Evolutionary conservation across 2,113 vertebrate genomes (phyloP), one percentile per base, ranked within the genome.

Genomic region (Podiceps cristatus): DNA sequence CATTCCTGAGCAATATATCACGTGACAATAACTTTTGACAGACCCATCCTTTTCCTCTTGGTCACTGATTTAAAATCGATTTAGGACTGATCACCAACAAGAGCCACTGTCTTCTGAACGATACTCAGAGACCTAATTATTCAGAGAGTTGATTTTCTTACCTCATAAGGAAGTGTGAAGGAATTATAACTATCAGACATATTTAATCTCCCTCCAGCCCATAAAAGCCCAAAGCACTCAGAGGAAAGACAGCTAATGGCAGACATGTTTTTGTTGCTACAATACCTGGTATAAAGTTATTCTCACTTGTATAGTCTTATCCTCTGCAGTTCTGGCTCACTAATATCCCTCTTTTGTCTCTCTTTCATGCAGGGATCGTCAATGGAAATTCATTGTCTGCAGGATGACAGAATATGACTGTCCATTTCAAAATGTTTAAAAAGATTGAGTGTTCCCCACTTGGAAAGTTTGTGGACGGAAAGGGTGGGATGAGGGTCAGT

Each of bases 381-480:
- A 99, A 91, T 99, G 99, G 99, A 99, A 99, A 98, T 99, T 99
- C 98, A 99, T 99, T 90, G 97, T 99, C 98, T 99, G 99, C 99
- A 98, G 99, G 93, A 99, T 99, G 99, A 99, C 99, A 59, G 98
- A 99, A 49, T 99, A 99, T 88, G 98, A 99, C 97, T 99, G 99
- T 95, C 98, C 99, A 75, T 99, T 99, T 98, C 98, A 98, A 75
- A 99, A 99, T 76, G 97, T 99, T 80, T 99, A 99, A 96, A 95
- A 74, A 33, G 15, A 63, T 52, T 16, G 9, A 49, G 33, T 40
- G 16, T 8, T n/a, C 19, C 60, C 42, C 37, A 33, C 33, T 15
- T 64, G 56, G 40, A 92, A 93, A 87, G n/a, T 56, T 4, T 40
- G 71, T 59, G 77, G 55, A 49, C 7, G 25, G 55, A n/a, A n/a